Evolutionary conservation across 23 tunicate species (phyloP).

Genomic region (Trididemnum miniatum): DNA sequence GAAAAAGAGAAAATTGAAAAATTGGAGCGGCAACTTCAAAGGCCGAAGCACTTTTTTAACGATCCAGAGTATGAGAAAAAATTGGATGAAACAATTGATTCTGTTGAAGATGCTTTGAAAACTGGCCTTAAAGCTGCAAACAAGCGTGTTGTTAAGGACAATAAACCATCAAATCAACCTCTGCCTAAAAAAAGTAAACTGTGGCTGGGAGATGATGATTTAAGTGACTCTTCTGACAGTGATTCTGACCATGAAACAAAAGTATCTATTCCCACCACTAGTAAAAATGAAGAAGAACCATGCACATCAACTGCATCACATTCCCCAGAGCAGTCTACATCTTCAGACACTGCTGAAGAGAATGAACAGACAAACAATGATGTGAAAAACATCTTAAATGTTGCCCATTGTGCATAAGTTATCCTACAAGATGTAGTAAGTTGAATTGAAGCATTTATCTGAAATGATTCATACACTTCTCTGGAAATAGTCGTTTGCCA

Average conservation of each 20-base stretch:
- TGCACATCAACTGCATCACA: no score
- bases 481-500: no score
- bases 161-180: conserved; percentile 1
- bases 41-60: conserved; percentile 89
- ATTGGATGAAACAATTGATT: conserved; percentile 51
- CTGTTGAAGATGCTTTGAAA: conserved; percentile 82
- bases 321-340: no score
- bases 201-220: conserved; percentile 55
- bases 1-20: conserved; percentile 79
- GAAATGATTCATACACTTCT: no score
- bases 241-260: conserved; percentile 36
- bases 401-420: no score
- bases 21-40: conserved; percentile 57
- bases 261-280: no score
- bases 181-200: conserved; percentile 39
- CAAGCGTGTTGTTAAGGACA: conserved; percentile 5
- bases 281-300: no score
- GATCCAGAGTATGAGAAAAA: conserved; percentile 86
- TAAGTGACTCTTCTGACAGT: conserved; percentile 31
- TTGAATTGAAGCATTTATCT: no score
- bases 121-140: conserved; percentile 62
- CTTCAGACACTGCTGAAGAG: no score
- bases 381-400: no score
- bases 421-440: no score
- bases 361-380: no score